phyloP scores from a whole-genome alignment of 2,113 vertebrate species.

The Pomatorhinus ruficollis region DNA sequence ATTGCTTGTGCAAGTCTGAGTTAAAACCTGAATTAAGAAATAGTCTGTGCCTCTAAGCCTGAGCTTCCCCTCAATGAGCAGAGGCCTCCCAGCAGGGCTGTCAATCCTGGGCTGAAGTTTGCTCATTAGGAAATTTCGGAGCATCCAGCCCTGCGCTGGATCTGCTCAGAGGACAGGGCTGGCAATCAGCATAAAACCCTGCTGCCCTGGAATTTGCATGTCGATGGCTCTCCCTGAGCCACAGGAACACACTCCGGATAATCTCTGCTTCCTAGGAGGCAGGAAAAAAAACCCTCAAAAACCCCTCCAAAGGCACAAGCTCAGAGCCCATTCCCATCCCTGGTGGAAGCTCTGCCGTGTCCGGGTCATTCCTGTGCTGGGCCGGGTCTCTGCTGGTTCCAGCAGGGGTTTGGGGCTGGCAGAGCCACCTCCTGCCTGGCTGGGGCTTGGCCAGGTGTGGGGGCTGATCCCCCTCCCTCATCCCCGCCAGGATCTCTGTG shows the following conservation, averaged over 20 bases:
- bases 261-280: background rate
- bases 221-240: background rate
- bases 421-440: background rate
- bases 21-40: background rate
- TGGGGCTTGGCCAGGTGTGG: background rate
- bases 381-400: background rate
- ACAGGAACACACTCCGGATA: background rate
- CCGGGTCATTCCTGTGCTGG: rapidly evolving
- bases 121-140: background rate
- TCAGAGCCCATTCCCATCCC: background rate
- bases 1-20: background rate
- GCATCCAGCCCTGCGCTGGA: background rate
- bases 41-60: background rate
- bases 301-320: background rate
- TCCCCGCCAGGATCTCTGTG: background rate
- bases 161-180: background rate
- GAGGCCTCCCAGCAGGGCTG: background rate
- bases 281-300: background rate
- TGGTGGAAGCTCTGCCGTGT: background rate
- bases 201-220: background rate
- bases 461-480: background rate
- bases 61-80: background rate
- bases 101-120: background rate
- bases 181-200: background rate
- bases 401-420: background rate